phyloP scores from a whole-genome alignment of 2,113 vertebrate genomes.

The Notarius lentiginosus region DNA sequence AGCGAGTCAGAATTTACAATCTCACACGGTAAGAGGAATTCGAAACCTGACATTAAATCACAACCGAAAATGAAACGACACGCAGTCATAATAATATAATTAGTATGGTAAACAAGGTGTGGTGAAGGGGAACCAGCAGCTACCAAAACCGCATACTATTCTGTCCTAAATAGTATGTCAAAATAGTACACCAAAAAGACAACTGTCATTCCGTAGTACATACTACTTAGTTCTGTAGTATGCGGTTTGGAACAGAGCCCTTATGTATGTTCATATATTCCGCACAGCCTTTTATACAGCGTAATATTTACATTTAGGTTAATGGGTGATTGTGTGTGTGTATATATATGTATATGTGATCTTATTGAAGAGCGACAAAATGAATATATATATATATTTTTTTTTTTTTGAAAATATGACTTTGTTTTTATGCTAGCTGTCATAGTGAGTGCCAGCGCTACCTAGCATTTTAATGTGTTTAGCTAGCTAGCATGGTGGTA shows the following conservation, averaged over 20 bases:
- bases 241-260: not conserved
- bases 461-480: not conserved
- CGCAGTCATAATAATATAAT: not conserved
- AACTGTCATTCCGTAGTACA: not conserved
- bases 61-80: not conserved
- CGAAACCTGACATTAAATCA: not conserved
- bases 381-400: not conserved
- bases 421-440: not conserved
- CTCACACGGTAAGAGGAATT: constrained; percentile 83
- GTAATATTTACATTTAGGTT: not conserved
- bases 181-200: not conserved
- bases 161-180: not conserved
- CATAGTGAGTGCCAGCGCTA: not conserved
- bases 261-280: no score
- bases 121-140: not conserved
- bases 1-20: constrained; percentile 89
- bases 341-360: no score
- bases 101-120: not conserved
- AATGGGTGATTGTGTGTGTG: not conserved
- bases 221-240: not conserved
- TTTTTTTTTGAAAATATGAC: not conserved
- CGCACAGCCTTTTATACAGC: not conserved
- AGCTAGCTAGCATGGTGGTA: not conserved
- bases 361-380: not conserved
- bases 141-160: not conserved